phyloP scores from a whole-genome alignment of 1,140 invertebrate species.

The Aphelenchoides besseyi region DNA sequence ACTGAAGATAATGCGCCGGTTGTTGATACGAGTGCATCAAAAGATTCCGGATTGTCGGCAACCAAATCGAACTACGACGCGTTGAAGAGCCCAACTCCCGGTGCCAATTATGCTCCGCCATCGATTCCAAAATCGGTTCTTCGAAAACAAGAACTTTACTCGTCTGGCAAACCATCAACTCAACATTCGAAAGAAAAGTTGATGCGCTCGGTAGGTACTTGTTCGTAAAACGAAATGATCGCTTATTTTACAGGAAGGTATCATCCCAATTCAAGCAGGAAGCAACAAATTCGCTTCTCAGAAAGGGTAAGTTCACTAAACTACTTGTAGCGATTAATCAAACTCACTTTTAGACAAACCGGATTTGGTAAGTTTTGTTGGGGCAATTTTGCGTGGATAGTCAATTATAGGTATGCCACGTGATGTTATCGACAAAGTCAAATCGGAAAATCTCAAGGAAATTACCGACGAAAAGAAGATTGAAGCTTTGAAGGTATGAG shows the following conservation, averaged over 20 bases:
- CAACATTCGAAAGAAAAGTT: slow-evolving; percentile 58
- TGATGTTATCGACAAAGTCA: slow-evolving; percentile 62
- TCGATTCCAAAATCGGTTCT: slow-evolving; percentile 31
- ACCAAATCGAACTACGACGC: slow-evolving; percentile 7
- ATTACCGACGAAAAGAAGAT: slow-evolving; percentile 61
- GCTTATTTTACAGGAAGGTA: slow-evolving; percentile 36
- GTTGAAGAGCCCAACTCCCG: slow-evolving; percentile 30
- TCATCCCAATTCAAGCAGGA: slow-evolving; percentile 62
- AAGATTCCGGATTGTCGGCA: background rate
- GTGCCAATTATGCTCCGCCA: slow-evolving; percentile 20
- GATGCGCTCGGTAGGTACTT: slow-evolving; percentile 47
- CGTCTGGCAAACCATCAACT: slow-evolving; percentile 55
- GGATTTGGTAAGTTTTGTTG: slow-evolving; percentile 50
- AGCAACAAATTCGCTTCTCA: slow-evolving; percentile 62
- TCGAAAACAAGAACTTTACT: slow-evolving; percentile 48
- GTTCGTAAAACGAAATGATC: background rate
- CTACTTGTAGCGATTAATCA: too few relatives aligned
- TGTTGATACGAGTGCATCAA: slow-evolving; percentile 7
- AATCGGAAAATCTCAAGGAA: slow-evolving; percentile 57
- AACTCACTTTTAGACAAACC: too few relatives aligned
- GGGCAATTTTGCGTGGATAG: slow-evolving; percentile 25
- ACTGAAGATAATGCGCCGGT: background rate
- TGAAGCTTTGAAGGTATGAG: slow-evolving; percentile 47
- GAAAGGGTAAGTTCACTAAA: slow-evolving; percentile 62
- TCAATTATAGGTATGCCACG: slow-evolving; percentile 58